phyloP scores from a whole-genome alignment of 1,140 invertebrate species.

The Drosophila micromelanica region DNA sequence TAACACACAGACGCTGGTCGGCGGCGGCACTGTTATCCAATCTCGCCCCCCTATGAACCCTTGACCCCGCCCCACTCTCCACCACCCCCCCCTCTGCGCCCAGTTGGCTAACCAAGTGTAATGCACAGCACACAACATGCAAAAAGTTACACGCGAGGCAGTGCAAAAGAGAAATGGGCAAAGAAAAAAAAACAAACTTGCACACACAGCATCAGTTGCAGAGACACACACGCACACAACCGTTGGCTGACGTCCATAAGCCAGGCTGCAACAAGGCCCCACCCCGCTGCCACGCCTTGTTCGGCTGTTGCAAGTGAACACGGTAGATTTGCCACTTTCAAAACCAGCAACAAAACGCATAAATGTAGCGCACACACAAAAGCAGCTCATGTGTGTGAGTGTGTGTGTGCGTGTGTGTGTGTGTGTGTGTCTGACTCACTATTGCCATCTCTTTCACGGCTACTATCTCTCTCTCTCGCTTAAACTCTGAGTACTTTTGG shows the following conservation, averaged over 20 bases:
- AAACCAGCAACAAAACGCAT: slow-evolving; percentile 72
- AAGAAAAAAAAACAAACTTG: slow-evolving; percentile 5
- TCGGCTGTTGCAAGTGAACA: slow-evolving; percentile 41
- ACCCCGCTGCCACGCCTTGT: background rate
- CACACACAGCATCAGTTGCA: slow-evolving; percentile 14
- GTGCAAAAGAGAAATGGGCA: background rate
- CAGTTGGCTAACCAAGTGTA: slow-evolving; percentile 35
- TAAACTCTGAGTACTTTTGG: slow-evolving; percentile 58
- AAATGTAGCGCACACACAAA: slow-evolving; percentile 58
- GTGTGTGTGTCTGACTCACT: background rate
- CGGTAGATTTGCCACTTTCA: slow-evolving; percentile 62
- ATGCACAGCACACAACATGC: slow-evolving; percentile 57
- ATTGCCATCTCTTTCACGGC: background rate
- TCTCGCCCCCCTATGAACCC: background rate
- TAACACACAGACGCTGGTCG: slow-evolving; percentile 7
- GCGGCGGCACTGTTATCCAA: background rate
- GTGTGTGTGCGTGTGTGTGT: too few relatives aligned
- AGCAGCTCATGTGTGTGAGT: slow-evolving; percentile 13
- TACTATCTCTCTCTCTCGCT: background rate
- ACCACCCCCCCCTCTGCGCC: background rate
- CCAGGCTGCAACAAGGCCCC: background rate
- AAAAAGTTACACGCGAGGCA: slow-evolving; percentile 49
- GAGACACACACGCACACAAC: slow-evolving; percentile 13
- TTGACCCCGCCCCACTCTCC: background rate
- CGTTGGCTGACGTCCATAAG: slow-evolving; percentile 26